Evolutionary conservation across 2,113 vertebrate species (phyloP), one percentile per base, ranked within the genome.

Genomic region (Rhineura floridana): DNA sequence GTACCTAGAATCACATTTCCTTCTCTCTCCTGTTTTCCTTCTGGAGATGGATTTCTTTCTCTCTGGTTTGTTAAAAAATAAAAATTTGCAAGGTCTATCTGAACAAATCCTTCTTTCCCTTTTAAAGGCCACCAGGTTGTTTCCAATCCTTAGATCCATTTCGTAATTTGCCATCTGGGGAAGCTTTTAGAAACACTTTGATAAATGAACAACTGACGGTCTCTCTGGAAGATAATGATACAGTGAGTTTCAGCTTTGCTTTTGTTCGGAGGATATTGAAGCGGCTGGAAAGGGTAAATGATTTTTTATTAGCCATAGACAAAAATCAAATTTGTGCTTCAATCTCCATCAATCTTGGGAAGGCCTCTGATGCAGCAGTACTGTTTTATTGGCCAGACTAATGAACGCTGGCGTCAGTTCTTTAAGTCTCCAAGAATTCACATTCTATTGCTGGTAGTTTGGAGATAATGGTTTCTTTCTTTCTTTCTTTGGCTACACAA

Each of bases 231-330:
- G 81, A 95, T 89, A 85, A 75, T 91, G 85, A 94, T 94, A 93
- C 86, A 90, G 90, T 89, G 59, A 87, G 77, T 82, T 90, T 83
- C 83, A 91, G 89, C 36, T 92, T 88, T 80, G 88, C 84, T 94
- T 93, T 91, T 91, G 87, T 91, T 93, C 86, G 81, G 92, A 91
- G 93, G 91, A 93, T 87, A 94, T 81, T 94, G 87, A 88, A 87
- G 85, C 83, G 90, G 73, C 89, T 95, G 88, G 80, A 88, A 93
- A 94, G 85, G 88, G 94, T 89, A 92, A 94, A 92, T 91, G 89
- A 69, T 93, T 94, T 96, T 95, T 95, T 94, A 96, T 95, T 95
- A 95, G 75, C 90, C 90, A 91, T 84, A 93, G 95, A 95, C 94
- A 94, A 95, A 93, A 95, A 95, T 94, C 91, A 94, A 87, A 95